Evolutionary conservation across 2,113 vertebrate genomes (phyloP), one percentile per base, ranked within the genome.

Genomic region (Trinectes maculatus): DNA sequence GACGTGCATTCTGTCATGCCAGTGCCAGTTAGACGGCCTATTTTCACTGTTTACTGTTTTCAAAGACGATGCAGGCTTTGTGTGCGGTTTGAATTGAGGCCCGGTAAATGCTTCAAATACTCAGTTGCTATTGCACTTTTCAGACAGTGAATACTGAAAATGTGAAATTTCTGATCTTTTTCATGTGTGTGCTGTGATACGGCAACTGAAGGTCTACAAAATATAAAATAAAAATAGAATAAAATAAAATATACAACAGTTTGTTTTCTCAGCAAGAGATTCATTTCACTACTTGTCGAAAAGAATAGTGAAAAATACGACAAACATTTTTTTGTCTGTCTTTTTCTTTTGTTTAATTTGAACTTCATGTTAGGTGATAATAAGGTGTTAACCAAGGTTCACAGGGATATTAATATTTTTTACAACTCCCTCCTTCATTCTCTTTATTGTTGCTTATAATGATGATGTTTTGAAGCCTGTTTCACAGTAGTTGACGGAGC

Each of bases 81-180:
- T 72, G 25, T 42, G 29, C 70, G 29, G 26, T 78, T 64, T 68
- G 62, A 86, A 81, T 65, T 39, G 56, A 52, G 29, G 43, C 47
- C 46, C 40, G 65, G 36, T 52, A 74, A 69, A 59, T 25, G 31
- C 60, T 68, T 49, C 2, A 73, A 26, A 68, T 66, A 37, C 26
- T 28, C 60, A 64, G 66, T 40, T 40, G 39, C 54, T 16, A 28
- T 15, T 51, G 36, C 56, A 18, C 48, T 37, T 58, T 29, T 29
- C 36, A 73, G 55, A 69, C 59, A 60, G 65, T 46, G 18, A 47
- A 59, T 61, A 53, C 6, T 15, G 31, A 42, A 49, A 69, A 71
- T 33, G 2, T 58, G 60, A 48, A 47, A 71, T 77, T 65, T 69
- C 40, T 31, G 39, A 56, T n/a, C 12, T 43, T 13, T 29, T 58